Evolutionary conservation across 2,888 invertebrate genomes (phyloP).

Genomic region (Nycteola revayana): DNA sequence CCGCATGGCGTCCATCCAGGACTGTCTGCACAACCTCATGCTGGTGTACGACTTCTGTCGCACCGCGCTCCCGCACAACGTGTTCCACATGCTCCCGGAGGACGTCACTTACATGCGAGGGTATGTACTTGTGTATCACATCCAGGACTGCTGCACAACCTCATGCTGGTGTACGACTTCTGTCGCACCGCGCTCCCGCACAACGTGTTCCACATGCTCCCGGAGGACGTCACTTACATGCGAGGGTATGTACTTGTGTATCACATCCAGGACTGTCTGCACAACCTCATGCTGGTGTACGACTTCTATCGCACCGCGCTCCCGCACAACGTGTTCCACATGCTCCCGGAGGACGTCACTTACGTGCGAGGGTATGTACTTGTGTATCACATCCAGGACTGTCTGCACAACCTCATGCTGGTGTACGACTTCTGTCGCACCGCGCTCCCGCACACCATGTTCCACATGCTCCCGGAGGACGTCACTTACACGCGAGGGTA

Average conservation of each 20-base stretch:
- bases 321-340: slow-evolving; percentile 94
- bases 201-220: slow-evolving; percentile 95
- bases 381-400: slow-evolving; percentile 94
- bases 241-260: slow-evolving; percentile 91
- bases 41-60: slow-evolving; percentile 94
- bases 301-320: slow-evolving; percentile 92
- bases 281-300: slow-evolving; percentile 94
- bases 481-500: slow-evolving; percentile 96
- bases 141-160: slow-evolving; percentile 96
- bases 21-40: slow-evolving; percentile 95
- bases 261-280: slow-evolving; percentile 96
- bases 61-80: slow-evolving; percentile 91
- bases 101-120: slow-evolving; percentile 97
- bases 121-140: slow-evolving; percentile 73
- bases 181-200: slow-evolving; percentile 92
- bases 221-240: slow-evolving; percentile 97
- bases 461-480: slow-evolving; percentile 97
- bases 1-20: slow-evolving; percentile 90
- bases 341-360: slow-evolving; percentile 97
- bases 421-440: slow-evolving; percentile 93
- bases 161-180: slow-evolving; percentile 93
- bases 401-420: slow-evolving; percentile 94
- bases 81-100: slow-evolving; percentile 97
- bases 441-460: slow-evolving; percentile 93
- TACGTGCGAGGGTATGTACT: slow-evolving; percentile 94